Base-by-base conservation (phyloP, 2,113 vertebrate genomes). In the Trichechus manatus region DNA sequence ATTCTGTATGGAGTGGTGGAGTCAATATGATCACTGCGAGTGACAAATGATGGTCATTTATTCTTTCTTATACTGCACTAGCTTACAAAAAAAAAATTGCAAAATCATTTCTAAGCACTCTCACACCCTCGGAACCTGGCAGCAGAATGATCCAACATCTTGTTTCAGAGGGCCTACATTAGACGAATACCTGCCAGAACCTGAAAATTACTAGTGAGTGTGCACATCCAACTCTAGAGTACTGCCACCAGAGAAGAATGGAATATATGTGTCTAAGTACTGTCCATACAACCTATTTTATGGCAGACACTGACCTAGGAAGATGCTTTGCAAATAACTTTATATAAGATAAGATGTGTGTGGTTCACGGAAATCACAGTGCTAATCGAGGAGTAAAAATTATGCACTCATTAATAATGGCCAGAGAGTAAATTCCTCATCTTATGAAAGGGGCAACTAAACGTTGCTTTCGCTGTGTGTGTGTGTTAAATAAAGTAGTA, bases 341-440 rank as follows among this genome's bases (percentile, higher is more conserved):
- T 66, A 29, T 77, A 29, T 42, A 50, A 53, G 23, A 29, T 42
- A 50, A 53, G 23, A 29, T n/a, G 2, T 64, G 0, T 42, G 14
- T 74, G 66, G 19, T 31, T n/a, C 75, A 44, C 44, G 23, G 1
- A 56, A 82, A 47, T 78, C n/a, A 23, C 36, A 17, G 29, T 64
- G 64, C 27, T 66, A n/a, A 94, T 66, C 27, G 78, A 56, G 27
- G 64, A 68, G 33, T 84, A 68, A 94, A 94, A 77, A n/a, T n/a
- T 31, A 7, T 44, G 9, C 44, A 33, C 42, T 53, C 33, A 5
- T 36, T 82, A n/a, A 66, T 72, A n/a, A 64, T 61, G 27, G 2
- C 36, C 77, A 66, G 33, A 33, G 3, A 47, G 15, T 68, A 56
- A 82, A 59, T 79, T 87, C 7, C 9, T 93, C 47, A 79, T 79